phyloP scores from a whole-genome alignment of 2,113 vertebrate species.

The Podiceps cristatus region DNA sequence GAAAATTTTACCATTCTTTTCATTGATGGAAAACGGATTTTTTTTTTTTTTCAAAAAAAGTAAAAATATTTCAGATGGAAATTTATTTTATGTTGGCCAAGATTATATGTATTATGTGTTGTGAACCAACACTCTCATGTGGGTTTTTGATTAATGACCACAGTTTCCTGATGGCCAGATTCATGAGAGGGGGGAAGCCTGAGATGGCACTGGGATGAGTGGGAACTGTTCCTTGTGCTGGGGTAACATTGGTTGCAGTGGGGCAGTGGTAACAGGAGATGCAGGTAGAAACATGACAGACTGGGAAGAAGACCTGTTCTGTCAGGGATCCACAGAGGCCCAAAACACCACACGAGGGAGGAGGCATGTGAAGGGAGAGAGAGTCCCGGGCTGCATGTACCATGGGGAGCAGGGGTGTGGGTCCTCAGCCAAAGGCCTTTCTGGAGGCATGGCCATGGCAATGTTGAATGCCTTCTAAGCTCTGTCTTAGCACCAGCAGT shows the following conservation, averaged over 20 bases:
- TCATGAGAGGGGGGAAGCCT: background rate
- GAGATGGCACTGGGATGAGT: too few species aligned
- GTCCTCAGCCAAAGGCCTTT: background rate
- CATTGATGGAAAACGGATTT: background rate
- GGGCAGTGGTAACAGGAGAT: background rate
- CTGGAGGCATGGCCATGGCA: background rate
- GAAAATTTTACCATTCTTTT: background rate
- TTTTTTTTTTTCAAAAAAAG: background rate
- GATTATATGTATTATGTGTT: fast-evolving
- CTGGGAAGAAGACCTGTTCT: fast-evolving
- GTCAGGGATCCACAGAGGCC: background rate
- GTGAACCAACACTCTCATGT: fast-evolving
- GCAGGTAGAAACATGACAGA: fast-evolving
- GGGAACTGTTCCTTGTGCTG: background rate
- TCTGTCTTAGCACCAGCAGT: background rate
- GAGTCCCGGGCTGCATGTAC: fast-evolving
- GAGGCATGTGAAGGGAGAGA: background rate
- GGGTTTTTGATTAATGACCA: fast-evolving
- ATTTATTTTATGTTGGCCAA: background rate
- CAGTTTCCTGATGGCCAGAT: background rate
- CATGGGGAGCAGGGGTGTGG: fast-evolving
- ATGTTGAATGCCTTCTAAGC: background rate
- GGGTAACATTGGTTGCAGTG: background rate
- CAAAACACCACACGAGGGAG: fast-evolving
- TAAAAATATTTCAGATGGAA: background rate